Base-by-base conservation (phyloP, 2,888 invertebrate genomes). In the Cenopis cana region DNA sequence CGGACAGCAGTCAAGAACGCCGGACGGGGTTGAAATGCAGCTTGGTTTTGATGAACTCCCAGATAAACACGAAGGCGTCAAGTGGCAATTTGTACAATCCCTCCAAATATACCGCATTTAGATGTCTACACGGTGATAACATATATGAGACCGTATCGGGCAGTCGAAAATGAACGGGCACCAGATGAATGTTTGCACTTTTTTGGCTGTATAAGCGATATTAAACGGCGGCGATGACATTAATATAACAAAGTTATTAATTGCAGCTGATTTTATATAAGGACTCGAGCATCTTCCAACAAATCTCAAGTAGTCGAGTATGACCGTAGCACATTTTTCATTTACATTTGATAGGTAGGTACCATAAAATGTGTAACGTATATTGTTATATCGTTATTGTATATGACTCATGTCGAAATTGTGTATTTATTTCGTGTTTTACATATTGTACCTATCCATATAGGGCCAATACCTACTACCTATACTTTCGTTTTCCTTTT, bases 61-160 rank as follows among this genome's bases (percentile, higher is more conserved):
- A 75, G 91, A 92, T 91, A 89, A 82, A 73, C 49, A 65, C 72
- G 74, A 75, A 84, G 87, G 89, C 88, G 89, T 87, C 86, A 88
- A 89, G 84, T 79, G 81, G 80, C 86, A 84, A 89, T 92, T 91
- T 89, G 89, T 90, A 83, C 82, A 80, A 84, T 84, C 79, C 81
- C 83, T 81, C 86, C 84, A 83, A 86, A 90, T 88, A 84, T 79
- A 80, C 77, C 75, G 77, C 82, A 80, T 82, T 85, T 83, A 85
- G 89, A 89, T 90, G 77, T 78, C 75, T 79, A 77, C 68, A 76
- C 74, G 73, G 76, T 79, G 89, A 90, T 89, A 85, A 78, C 76
- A 83, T 82, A 83, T 82, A 76, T 83, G 81, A 86, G 87, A 77
- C 71, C 29, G 67, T 61, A 61, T 59, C 61, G 49, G 61, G 41